Percentiles rank a stretch among this genome's conserved stretches.
Evolutionary conservation across 2,797 vertebrate species (phyloP).

Genomic region (Lepidocolaptes lacrymiger): DNA sequence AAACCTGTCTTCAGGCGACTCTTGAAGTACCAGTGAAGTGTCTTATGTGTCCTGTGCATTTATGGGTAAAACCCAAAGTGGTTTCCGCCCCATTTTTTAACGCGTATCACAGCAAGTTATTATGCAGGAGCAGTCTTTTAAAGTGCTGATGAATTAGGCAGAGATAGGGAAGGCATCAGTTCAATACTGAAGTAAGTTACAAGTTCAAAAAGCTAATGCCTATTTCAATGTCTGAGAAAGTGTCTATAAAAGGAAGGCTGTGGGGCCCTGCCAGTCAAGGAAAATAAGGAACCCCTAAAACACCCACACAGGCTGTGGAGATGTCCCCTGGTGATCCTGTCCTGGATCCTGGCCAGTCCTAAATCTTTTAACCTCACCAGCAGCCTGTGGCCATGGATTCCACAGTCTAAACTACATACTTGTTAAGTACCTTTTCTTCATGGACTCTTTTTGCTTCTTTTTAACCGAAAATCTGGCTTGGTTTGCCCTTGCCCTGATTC

Average conservation of each 20-base stretch:
- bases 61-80: background rate
- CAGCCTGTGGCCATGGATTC: background rate
- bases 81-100: accelerated
- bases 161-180: background rate
- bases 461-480: background rate
- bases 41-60: accelerated
- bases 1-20: background rate
- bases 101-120: background rate
- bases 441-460: background rate
- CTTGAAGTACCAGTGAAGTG: background rate
- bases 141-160: background rate
- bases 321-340: background rate
- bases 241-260: background rate
- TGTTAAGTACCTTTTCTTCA: background rate
- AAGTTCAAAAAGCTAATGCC: background rate
- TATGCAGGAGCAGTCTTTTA: background rate
- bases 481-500: background rate
- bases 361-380: background rate
- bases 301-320: background rate
- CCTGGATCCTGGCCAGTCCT: background rate
- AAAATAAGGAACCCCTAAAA: background rate
- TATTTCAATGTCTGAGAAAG: background rate
- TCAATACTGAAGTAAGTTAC: background rate
- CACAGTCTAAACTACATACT: background rate
- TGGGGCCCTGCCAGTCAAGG: background rate